Evolutionary conservation across 2,113 vertebrate species (phyloP).

Genomic region (Centropus bengalensis): DNA sequence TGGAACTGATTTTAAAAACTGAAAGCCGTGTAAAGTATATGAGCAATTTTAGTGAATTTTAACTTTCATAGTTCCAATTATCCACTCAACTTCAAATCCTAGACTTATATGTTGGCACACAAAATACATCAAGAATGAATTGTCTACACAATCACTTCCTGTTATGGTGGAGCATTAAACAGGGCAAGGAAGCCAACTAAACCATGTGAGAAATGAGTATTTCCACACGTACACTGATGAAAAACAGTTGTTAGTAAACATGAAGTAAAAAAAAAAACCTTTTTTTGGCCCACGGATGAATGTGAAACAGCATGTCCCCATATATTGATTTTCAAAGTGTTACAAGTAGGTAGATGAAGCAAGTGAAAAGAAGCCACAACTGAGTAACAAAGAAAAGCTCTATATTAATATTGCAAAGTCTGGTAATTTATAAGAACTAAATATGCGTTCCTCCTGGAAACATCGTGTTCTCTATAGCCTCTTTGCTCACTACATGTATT

Average conservation of each 20-base stretch:
- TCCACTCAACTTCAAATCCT: not conserved
- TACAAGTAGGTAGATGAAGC: not conserved
- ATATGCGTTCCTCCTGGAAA: not conserved
- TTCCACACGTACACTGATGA: not conserved
- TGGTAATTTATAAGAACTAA: not conserved
- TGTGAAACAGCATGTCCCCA: not conserved
- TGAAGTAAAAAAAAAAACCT: accelerated
- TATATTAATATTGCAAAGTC: not conserved
- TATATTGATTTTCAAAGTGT: not conserved
- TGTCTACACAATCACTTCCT: not conserved
- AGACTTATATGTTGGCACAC: not conserved
- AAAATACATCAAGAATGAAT: not conserved
- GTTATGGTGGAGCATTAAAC: not conserved
- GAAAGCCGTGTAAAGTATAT: not conserved
- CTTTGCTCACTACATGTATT: not conserved
- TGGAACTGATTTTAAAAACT: not conserved
- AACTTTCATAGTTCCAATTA: not conserved
- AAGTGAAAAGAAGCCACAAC: not conserved
- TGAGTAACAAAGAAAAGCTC: not conserved
- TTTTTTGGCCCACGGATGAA: not conserved
- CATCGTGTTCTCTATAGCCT: not conserved
- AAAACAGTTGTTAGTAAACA: conserved; percentile 9
- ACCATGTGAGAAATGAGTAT: not conserved
- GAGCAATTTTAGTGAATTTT: not conserved
- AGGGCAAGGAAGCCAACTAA: not conserved